Evolutionary conservation across 2,797 vertebrate species (phyloP), one percentile per base, ranked within the genome.

Genomic region (Hyperoplus lanceolatus): DNA sequence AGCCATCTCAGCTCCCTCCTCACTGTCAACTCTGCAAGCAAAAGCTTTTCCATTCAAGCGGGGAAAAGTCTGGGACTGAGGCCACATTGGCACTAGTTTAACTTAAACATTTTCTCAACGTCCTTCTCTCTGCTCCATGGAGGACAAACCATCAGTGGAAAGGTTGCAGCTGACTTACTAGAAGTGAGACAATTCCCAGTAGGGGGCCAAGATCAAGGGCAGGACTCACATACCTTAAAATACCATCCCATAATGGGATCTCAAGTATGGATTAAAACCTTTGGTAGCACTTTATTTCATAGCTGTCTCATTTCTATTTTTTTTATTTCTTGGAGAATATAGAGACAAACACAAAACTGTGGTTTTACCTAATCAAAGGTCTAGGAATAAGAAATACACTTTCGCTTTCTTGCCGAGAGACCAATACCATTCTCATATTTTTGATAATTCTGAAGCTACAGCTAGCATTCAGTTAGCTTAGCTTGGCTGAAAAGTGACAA

Each of bases 61-160:
- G 79, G 70, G 71, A 85, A 87, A 92, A 86, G 56, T 72, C 55
- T 61, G 63, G 83, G 63, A 85, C 50, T 39, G 66, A 0, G 50
- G 82, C 82, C 83, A 86, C 63, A 1, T 72, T 89, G 89, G 88
- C 81, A 56, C 73, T 21, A 1, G 46, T 75, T 85, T 84, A 81
- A 87, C 73, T 79, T 67, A 67, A 85, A 87, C 87, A 82, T 86
- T 83, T 82, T 82, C 83, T 87, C 63, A 81, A 61, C 70, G 66
- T 91, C 77, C 51, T 72, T 60, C 70, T 74, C 65, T 75, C 74
- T 73, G 49, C 75, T 83, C 70, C 77, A 62, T 39, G 67, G 57
- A 79, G 70, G 60, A 79, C 88, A 77, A 83, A 80, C 46, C 75
- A 66, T 87, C 72, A 69, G 71, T 88, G 90, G 87, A 90, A 90